Evolutionary conservation across 1,140 invertebrate genomes (phyloP), one percentile per base, ranked within the genome.

Genomic region (Cepaea nemoralis): DNA sequence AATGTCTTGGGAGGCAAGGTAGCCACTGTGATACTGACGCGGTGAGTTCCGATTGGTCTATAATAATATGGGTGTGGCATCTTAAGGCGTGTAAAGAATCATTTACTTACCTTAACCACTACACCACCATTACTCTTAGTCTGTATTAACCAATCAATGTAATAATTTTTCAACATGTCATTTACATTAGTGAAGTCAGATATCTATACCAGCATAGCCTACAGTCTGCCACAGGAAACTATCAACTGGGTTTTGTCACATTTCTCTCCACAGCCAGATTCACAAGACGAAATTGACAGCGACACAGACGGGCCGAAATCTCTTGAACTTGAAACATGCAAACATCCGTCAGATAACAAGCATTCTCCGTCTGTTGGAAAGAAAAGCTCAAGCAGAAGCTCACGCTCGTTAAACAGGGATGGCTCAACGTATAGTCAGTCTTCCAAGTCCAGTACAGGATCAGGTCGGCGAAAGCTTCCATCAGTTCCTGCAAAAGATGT

Each of bases 401-500:
- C 45, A 39, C 55, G 73, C 37, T 84, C 82, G 14, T 19, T 83
- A 2, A 76, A 33, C 31, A 55, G 82, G 22, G 82, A 81, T 0
- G 83, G 80, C 2, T 81, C 79, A 48, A 66, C 80, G 40, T 63
- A 78, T 27, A 83, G 83, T 75, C 80, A 81, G 42, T 70, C 79
- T 35, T 83, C 83, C 33, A 74, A 74, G 5, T 63, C 70, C 40
- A 83, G 85, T 22, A 81, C 82, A 31, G 35, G 81, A 12, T 80
- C 84, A 12, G 77, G 81, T 0, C 80, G 85, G 39, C 66, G 86
- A 40, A 83, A 86, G 50, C 82, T 84, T 33, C 85, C 87, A 33
- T 16, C 81, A 45, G 71, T 74, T 74, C 71, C 71, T 27, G n/a
- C 27, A 1, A 77, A 63, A 77, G 55, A 59, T 77, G 75, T 77